phyloP scores from a whole-genome alignment of 2,113 vertebrate species.

The Platichthys flesus region DNA sequence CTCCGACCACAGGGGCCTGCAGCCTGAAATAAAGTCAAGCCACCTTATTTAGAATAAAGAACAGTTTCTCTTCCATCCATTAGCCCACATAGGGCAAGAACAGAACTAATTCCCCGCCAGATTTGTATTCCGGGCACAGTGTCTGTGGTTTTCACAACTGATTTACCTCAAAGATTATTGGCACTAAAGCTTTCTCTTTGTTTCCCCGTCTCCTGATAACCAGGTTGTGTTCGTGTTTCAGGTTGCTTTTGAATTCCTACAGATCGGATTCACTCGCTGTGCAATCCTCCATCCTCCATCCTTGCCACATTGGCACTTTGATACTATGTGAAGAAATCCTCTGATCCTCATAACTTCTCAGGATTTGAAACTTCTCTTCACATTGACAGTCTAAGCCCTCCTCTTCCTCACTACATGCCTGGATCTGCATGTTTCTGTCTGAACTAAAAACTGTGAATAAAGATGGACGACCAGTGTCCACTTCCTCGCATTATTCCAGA shows the following conservation, averaged over 20 bases:
- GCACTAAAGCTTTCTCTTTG: neutral
- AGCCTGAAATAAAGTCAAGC: constrained; percentile 29
- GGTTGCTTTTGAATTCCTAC: constrained; percentile 30
- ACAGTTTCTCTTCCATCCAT: neutral
- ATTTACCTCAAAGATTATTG: constrained; percentile 16
- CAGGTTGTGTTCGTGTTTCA: constrained; percentile 2
- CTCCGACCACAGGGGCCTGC: constrained; percentile 1
- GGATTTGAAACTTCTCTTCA: no score
- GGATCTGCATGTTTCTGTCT: no score
- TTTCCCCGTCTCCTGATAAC: constrained; percentile 17
- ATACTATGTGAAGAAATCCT: constrained; percentile 29
- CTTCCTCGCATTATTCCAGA: no score
- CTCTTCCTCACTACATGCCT: no score
- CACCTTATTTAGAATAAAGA: neutral
- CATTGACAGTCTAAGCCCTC: no score
- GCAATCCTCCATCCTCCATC: constrained; percentile 42
- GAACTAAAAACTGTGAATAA: no score
- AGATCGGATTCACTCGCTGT: constrained; percentile 30
- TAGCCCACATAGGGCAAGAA: neutral
- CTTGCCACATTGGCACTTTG: constrained; percentile 32
- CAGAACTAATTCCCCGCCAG: neutral
- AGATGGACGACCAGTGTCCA: no score
- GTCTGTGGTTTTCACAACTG: constrained; percentile 11
- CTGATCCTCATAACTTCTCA: constrained; percentile 16
- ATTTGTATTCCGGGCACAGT: constrained; percentile 3